phyloP scores from a whole-genome alignment of 1,140 invertebrate species.

The Whitmania pigra region DNA sequence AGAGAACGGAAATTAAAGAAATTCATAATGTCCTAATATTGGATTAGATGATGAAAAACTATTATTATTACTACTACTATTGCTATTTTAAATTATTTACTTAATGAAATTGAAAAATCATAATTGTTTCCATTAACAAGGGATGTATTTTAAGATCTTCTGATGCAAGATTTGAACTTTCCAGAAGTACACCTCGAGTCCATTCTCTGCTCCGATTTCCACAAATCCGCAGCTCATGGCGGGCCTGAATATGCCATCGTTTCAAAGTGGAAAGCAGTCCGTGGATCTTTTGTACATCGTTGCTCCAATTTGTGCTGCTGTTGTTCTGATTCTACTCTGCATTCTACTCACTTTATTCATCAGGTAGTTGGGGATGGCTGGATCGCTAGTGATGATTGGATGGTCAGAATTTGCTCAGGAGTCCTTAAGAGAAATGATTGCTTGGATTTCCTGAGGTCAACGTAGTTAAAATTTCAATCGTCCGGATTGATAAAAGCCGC shows the following conservation, averaged over 20 bases:
- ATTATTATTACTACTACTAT: neutral
- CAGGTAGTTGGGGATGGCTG: slow-evolving; percentile 29
- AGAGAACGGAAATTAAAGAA: too few relatives aligned
- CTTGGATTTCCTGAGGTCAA: too few relatives aligned
- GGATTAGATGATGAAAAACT: neutral
- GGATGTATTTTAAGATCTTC: too few relatives aligned
- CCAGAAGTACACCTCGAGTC: slow-evolving; percentile 23
- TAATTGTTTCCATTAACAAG: too few relatives aligned
- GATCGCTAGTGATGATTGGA: too few relatives aligned
- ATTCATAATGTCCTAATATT: neutral
- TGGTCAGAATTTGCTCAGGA: too few relatives aligned
- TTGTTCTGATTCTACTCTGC: slow-evolving; percentile 43
- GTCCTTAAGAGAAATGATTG: too few relatives aligned
- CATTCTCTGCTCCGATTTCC: slow-evolving; percentile 24
- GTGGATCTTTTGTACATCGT: slow-evolving; percentile 63
- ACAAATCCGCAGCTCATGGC: slow-evolving; percentile 29
- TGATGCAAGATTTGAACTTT: neutral
- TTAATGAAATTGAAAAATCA: too few relatives aligned
- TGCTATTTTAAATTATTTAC: neutral
- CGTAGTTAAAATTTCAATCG: too few relatives aligned
- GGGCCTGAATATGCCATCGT: slow-evolving; percentile 42
- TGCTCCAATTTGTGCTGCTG: slow-evolving; percentile 38
- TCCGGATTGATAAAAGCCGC: too few relatives aligned
- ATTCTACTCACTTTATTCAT: slow-evolving; percentile 41
- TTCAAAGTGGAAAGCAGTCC: slow-evolving; percentile 53